These are phyloP conservation scores for Cynocephalus volans DNA, from an alignment of 2,113 vertebrate genomes.

Conservation along the genomic window DNA sequence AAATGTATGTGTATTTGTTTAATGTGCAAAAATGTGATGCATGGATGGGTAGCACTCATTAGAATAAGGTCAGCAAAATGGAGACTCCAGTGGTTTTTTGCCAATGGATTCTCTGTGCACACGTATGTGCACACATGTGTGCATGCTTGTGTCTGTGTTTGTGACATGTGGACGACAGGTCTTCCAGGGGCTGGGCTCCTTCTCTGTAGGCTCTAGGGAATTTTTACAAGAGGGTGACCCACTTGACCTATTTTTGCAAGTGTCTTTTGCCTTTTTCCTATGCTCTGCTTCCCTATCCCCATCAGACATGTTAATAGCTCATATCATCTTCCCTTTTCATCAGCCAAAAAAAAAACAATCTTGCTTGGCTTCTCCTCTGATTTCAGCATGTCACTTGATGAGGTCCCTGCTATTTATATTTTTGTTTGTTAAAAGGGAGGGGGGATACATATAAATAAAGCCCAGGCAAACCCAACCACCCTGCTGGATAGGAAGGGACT, in stretches of 20 bases:
- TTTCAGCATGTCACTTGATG: conserved; percentile 81
- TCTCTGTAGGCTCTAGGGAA: not conserved
- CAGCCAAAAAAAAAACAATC: conserved; percentile 33
- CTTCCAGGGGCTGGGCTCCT: not conserved
- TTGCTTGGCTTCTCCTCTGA: conserved; percentile 69
- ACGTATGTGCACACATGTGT: accelerated
- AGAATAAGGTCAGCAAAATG: not conserved
- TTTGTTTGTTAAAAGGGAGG: conserved; percentile 71
- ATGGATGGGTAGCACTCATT: not conserved
- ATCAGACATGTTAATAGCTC: conserved; percentile 64
- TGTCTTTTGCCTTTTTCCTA: not conserved
- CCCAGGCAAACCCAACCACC: not conserved
- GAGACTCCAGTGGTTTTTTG: not conserved
- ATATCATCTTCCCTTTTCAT: conserved; percentile 70
- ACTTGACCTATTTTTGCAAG: not conserved
- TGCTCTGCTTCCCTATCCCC: not conserved
- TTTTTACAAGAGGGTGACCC: not conserved
- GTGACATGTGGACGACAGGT: not conserved
- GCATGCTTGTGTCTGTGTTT: not conserved
- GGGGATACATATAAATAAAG: not conserved
- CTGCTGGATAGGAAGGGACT: conserved; percentile 52
- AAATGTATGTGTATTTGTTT: not conserved
- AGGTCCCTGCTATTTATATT: conserved; percentile 81
- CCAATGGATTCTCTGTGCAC: accelerated
- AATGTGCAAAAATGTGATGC: not conserved